Percentiles rank a stretch among this genome's conserved stretches.
Conservation (phyloP, 2,888 invertebrate genomes). For the Boloria euphrosyne region DNA sequence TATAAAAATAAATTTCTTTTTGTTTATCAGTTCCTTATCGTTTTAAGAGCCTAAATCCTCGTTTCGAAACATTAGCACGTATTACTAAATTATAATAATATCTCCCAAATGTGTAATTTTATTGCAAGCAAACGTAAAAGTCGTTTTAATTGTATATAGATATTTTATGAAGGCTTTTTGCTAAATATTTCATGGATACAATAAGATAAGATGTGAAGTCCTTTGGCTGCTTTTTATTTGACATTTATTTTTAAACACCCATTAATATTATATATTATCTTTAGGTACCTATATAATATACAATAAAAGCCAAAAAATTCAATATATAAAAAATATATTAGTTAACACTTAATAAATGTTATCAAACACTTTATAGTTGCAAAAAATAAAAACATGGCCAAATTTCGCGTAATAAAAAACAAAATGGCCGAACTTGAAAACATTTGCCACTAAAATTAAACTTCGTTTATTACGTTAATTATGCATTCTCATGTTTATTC, state of each 20-base stretch:
- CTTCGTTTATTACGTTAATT: constrained; percentile 31
- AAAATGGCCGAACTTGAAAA: constrained; percentile 20
- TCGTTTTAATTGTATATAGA: constrained; percentile 20
- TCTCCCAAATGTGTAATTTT: constrained; percentile 25
- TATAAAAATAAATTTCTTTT: constrained; percentile 18
- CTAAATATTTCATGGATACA: constrained; percentile 16
- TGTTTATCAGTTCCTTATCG: constrained; percentile 30
- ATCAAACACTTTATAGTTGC: neutral
- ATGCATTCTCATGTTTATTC: constrained; percentile 31
- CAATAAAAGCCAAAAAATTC: neutral
- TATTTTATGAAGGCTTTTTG: constrained; percentile 16
- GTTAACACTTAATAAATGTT: constrained; percentile 8
- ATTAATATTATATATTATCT: constrained; percentile 1
- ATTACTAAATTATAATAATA: constrained; percentile 20
- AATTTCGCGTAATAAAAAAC: neutral
- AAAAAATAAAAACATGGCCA: constrained; percentile 8
- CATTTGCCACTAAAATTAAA: constrained; percentile 7
- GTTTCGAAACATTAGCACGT: constrained; percentile 21
- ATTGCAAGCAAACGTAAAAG: constrained; percentile 20
- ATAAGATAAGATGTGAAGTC: constrained; percentile 1
- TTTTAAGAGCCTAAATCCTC: constrained; percentile 27
- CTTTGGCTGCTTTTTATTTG: constrained; percentile 7
- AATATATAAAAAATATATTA: constrained; percentile 6
- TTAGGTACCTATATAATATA: neutral
- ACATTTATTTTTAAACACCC: neutral